phyloP scores from a whole-genome alignment of 2,888 invertebrate genomes.

The Melieria picta region DNA sequence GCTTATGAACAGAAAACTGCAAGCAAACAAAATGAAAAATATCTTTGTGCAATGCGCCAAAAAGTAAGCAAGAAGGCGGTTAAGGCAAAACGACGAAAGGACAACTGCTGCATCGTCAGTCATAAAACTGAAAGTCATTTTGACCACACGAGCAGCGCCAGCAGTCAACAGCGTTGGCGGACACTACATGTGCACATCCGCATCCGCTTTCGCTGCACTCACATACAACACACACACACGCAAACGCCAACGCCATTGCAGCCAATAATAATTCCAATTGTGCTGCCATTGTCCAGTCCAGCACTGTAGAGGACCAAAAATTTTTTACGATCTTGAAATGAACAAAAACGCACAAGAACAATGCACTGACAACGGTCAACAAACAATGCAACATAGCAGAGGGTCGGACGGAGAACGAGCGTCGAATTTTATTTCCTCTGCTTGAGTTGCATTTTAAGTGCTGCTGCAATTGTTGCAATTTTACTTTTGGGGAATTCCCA shows the following conservation, averaged over 20 bases:
- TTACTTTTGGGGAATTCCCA: not conserved
- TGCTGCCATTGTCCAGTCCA: conserved; percentile 55
- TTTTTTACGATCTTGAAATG: too few relatives aligned
- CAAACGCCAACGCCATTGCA: conserved; percentile 47
- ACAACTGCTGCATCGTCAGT: conserved; percentile 49
- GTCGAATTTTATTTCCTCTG: conserved; percentile 57
- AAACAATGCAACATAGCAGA: not conserved
- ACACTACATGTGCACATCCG: not conserved
- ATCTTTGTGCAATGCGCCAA: not conserved
- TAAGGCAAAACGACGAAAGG: not conserved
- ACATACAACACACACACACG: not conserved
- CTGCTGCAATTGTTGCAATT: conserved; percentile 43
- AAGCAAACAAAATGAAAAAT: too few relatives aligned
- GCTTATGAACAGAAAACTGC: too few relatives aligned
- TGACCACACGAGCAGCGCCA: conserved; percentile 46
- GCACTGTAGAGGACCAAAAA: not conserved
- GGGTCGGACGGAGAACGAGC: conserved; percentile 23
- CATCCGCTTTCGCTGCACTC: not conserved
- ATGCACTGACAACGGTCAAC: conserved; percentile 57
- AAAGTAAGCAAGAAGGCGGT: not conserved
- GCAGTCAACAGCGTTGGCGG: not conserved
- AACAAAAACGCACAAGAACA: conserved; percentile 41
- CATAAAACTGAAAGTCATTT: conserved; percentile 61
- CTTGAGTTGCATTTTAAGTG: conserved; percentile 61
- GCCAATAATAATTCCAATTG: conserved; percentile 61